Conservation (phyloP, 1,140 invertebrate genomes). For the Caerostris extrusa region DNA sequence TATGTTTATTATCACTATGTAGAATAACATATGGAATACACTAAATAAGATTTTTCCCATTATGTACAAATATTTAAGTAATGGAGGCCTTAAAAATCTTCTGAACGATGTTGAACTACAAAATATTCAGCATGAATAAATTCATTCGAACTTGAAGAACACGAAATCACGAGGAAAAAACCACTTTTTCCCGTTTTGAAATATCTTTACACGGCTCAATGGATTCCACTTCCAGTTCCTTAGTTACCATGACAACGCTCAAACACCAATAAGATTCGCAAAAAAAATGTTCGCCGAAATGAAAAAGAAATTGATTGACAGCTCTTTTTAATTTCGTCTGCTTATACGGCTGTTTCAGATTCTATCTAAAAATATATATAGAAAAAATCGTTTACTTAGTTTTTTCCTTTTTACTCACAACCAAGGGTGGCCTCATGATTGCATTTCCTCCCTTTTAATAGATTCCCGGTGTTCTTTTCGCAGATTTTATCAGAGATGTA, state of each 20-base stretch:
- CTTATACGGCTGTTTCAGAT: conserved; percentile 55
- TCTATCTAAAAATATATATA: background rate
- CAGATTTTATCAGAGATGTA: conserved; percentile 6
- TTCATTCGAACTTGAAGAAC: background rate
- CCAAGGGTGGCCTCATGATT: background rate
- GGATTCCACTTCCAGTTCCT: background rate
- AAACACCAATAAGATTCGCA: background rate
- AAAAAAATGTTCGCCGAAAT: background rate
- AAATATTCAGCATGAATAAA: background rate
- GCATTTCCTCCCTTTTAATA: background rate
- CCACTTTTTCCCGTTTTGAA: background rate
- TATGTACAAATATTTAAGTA: too few relatives aligned
- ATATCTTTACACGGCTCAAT: background rate
- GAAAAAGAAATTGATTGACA: conserved; percentile 64
- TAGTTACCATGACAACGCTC: conserved; percentile 42
- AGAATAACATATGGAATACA: too few relatives aligned
- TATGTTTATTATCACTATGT: too few relatives aligned
- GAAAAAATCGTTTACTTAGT: background rate
- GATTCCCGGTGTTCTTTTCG: background rate
- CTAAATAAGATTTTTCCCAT: too few relatives aligned
- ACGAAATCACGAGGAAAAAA: background rate
- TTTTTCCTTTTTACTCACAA: background rate
- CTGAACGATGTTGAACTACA: too few relatives aligned
- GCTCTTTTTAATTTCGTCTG: conserved; percentile 61
- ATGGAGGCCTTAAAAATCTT: too few relatives aligned